Conservation (phyloP, 2,797 vertebrate genomes). For the Caiman crocodilus region DNA sequence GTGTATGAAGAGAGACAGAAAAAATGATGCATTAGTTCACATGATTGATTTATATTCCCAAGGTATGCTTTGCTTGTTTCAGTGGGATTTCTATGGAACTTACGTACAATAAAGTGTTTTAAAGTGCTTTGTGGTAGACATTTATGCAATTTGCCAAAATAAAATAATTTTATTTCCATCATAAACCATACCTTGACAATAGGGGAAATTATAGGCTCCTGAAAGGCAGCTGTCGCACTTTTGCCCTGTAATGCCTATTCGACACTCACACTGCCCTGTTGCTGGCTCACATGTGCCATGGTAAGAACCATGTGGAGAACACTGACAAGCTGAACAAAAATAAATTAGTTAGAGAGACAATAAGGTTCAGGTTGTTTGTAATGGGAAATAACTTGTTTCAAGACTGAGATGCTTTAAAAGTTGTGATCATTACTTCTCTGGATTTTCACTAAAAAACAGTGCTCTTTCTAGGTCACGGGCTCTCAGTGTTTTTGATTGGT, state of each 20-base stretch:
- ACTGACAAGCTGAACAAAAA: slow-evolving; percentile 85
- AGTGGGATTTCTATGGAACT: background rate
- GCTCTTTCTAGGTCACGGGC: too few species aligned
- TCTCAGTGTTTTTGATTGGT: background rate
- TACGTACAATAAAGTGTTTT: background rate
- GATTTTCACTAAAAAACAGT: too few species aligned
- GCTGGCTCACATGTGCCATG: slow-evolving; percentile 77
- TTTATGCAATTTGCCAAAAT: fast-evolving
- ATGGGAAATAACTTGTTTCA: background rate
- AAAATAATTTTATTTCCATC: background rate
- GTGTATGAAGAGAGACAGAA: background rate
- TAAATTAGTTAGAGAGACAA: background rate
- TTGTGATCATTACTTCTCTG: background rate
- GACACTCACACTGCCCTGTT: slow-evolving; percentile 88
- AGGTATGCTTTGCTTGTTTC: background rate
- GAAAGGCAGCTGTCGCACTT: slow-evolving; percentile 86
- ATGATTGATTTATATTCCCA: background rate
- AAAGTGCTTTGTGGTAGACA: background rate
- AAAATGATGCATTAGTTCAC: background rate
- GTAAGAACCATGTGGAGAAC: slow-evolving; percentile 84
- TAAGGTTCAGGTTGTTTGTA: background rate
- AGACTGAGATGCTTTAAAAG: background rate
- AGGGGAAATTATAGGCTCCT: slow-evolving; percentile 82
- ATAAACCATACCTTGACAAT: slow-evolving; percentile 83
- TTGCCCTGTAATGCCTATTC: slow-evolving; percentile 81